These are phyloP conservation scores for Oasisia sp. DNA, from an alignment of 2,888 invertebrate genomes.

Conservation along the genomic window DNA sequence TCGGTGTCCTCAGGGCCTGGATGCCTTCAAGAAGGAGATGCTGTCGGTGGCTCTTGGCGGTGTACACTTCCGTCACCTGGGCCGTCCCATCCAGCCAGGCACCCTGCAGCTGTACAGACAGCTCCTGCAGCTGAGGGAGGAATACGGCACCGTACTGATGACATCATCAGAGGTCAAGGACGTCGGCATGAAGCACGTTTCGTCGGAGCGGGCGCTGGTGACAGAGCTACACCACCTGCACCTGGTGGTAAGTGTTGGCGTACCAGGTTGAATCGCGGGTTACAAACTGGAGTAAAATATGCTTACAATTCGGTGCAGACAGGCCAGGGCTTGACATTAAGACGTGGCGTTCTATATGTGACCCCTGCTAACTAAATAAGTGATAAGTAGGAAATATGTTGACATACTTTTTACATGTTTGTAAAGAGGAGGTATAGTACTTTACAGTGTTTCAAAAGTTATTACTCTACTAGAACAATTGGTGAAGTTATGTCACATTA, in stretches of 20 bases:
- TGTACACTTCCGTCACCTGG: background rate
- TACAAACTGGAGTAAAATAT: no score
- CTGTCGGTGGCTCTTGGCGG: background rate
- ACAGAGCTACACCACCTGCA: background rate
- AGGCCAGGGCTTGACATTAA: no score
- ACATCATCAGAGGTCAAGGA: background rate
- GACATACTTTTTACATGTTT: no score
- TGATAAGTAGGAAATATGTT: no score
- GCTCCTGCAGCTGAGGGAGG: background rate
- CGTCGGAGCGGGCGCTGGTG: background rate
- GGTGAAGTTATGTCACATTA: no score
- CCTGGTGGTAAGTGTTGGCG: background rate
- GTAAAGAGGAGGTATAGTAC: no score
- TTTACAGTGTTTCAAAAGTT: no score
- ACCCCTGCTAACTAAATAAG: no score
- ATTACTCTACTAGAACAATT: no score
- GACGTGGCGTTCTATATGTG: no score
- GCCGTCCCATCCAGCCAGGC: background rate
- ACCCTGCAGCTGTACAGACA: background rate
- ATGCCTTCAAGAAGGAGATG: slow-evolving; percentile 7
- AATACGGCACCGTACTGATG: background rate
- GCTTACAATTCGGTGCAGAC: no score
- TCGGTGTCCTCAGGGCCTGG: background rate
- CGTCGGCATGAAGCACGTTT: background rate
- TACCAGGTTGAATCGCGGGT: background rate